Evolutionary conservation across 2,113 vertebrate genomes (phyloP), one percentile per base, ranked within the genome.

Genomic region (Myotis yumanensis): DNA sequence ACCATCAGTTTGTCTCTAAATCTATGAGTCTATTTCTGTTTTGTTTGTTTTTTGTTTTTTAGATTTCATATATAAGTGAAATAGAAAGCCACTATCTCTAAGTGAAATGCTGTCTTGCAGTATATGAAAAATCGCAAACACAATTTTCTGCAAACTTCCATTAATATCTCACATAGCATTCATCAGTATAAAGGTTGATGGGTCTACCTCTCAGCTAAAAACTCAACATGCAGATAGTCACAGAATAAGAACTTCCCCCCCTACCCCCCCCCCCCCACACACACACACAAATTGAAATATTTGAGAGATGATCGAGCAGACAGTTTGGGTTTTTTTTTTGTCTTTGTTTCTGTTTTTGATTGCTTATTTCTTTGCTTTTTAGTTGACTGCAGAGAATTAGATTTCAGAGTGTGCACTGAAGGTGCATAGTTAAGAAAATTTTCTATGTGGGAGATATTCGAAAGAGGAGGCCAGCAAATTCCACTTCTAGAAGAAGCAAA

Each of bases 181-280:
- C 40, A 43, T 81, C 35, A 89, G n/a, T 51, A 8, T 57, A n/a
- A 46, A 73, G 12, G n/a, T 25, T 23, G 25, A 59, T 37, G 5
- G 5, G 57, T 71, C 16, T 77, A 75, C 4, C 7, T 83, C 35
- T 86, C 30, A 46, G 59, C 9, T 68, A 89, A 64, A 66, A 88
- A 48, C 3, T 22, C 77, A 82, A 46, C 6, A 25, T 48, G 35
- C 8, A 90, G 7, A 52, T 23, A 46, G 23, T 37, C 57, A 11
- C 9, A 35, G n/a, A 76, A 66, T 75, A 15, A 82, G 83, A 92
- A 66, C 3, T 3, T 59, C 10, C 23, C 4, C 25, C 23, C 10
- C 10, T 11, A 2, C 23, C 3, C 9, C 4, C 10, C 57, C 4
- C 57, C 1, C 23, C 10, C 4, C n/a, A n/a, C n/a, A n/a, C n/a